Evolutionary conservation across 2,888 invertebrate genomes (phyloP).

Genomic region (Dryomyza anilis): DNA sequence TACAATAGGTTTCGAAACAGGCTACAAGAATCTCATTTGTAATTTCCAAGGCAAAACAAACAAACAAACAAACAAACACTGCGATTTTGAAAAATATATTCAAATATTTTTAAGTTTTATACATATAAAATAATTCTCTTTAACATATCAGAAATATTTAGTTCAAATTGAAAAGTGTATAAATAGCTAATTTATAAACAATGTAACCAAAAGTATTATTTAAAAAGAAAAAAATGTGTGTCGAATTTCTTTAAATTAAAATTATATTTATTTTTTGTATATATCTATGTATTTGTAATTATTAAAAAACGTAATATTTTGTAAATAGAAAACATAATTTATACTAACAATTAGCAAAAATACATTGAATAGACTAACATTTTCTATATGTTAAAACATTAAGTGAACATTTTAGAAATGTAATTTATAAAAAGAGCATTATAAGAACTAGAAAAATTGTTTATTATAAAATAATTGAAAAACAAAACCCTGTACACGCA

Average conservation of each 20-base stretch:
- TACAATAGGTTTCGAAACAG: slow-evolving; percentile 44
- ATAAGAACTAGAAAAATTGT: no score
- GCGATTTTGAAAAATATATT: neutral
- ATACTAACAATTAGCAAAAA: slow-evolving; percentile 12
- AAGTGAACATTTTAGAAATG: neutral
- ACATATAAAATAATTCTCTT: neutral
- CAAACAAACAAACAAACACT: no score
- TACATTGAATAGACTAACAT: slow-evolving; percentile 13
- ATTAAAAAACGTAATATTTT: neutral
- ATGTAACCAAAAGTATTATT: neutral
- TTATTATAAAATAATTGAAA: no score
- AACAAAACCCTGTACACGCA: no score
- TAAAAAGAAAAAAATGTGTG: no score
- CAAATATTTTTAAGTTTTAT: neutral
- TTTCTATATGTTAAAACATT: neutral
- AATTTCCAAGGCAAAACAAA: no score
- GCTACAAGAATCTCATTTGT: slow-evolving; percentile 54
- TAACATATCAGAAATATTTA: neutral
- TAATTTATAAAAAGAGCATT: neutral
- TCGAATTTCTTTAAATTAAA: neutral
- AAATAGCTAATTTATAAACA: neutral
- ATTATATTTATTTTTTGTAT: neutral
- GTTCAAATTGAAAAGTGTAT: neutral
- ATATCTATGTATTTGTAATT: neutral
- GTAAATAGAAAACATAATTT: slow-evolving; percentile 11